A percentile compares a stretch with the other conserved stretches of the same genome.
phyloP scores from a whole-genome alignment of 2,113 vertebrate genomes.

The Girardinichthys multiradiatus region DNA sequence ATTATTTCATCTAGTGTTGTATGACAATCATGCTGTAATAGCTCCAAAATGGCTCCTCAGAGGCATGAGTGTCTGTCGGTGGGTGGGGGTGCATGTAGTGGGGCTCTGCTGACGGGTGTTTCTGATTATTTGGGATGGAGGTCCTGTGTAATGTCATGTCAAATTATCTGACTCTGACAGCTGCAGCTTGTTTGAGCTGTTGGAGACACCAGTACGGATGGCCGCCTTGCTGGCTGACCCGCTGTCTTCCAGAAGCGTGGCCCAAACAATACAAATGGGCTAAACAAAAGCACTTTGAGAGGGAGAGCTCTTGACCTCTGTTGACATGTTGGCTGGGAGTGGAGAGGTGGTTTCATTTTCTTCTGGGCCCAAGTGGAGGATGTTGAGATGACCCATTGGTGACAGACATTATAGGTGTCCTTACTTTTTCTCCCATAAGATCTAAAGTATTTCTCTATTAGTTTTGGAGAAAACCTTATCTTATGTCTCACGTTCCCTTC shows the following conservation, averaged over 20 bases:
- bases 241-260: constrained; percentile 44
- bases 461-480: too few species aligned
- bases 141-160: constrained; percentile 95
- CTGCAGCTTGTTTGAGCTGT: constrained; percentile 84
- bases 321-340: constrained; percentile 49
- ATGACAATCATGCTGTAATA: constrained; percentile 92
- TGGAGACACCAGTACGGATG: constrained; percentile 24
- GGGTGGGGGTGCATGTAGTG: constrained; percentile 73
- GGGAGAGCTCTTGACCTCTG: constrained; percentile 74
- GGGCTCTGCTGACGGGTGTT: constrained; percentile 84
- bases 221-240: constrained; percentile 34
- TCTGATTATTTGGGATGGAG: constrained; percentile 94
- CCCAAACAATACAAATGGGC: constrained; percentile 80
- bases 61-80: constrained; percentile 53
- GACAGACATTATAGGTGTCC: constrained; percentile 41
- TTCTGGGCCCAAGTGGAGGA: constrained; percentile 59
- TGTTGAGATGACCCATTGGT: constrained; percentile 50
- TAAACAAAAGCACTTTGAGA: constrained; percentile 62
- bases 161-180: constrained; percentile 96
- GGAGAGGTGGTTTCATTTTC: constrained; percentile 54
- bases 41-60: constrained; percentile 88
- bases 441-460: not conserved
- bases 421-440: not conserved
- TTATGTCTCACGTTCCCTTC: too few species aligned
- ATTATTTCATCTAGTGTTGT: constrained; percentile 78